These are phyloP conservation scores for Microcebus griseorufus DNA, from an alignment of 2,113 vertebrate species.

Conservation along the genomic window DNA sequence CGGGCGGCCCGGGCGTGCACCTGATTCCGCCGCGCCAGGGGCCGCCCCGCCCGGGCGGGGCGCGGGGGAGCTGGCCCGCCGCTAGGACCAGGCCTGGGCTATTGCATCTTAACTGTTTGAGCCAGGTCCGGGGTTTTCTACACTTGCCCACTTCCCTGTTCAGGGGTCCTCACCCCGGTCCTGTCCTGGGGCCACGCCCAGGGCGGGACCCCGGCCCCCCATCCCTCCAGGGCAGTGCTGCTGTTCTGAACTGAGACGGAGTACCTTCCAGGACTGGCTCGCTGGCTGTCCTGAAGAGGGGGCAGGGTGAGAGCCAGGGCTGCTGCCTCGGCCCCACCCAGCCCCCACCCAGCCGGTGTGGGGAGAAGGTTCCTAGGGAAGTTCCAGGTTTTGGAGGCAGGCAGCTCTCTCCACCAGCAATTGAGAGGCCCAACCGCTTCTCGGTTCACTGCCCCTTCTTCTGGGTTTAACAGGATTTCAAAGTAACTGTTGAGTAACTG, in stretches of 20 bases:
- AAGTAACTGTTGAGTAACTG: conserved; percentile 72
- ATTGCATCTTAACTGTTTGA: not conserved
- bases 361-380: conserved; percentile 45
- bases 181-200: not conserved
- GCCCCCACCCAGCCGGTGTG: conserved; percentile 31
- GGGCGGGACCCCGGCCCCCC: not conserved
- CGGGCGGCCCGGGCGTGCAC: conserved; percentile 7
- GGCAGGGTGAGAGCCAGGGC: not conserved
- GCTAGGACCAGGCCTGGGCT: not conserved
- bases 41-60: not conserved
- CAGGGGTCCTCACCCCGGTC: not conserved
- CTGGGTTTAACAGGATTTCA: conserved; percentile 58
- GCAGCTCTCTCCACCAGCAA: not conserved
- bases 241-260: not conserved
- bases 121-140: not conserved
- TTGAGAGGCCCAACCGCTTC: conserved; percentile 1
- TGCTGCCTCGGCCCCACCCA: conserved; percentile 47
- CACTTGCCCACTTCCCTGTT: not conserved
- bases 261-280: not conserved
- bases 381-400: not conserved
- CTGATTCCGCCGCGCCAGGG: conserved; percentile 53
- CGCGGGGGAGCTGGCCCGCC: not conserved
- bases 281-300: not conserved
- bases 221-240: too few species aligned
- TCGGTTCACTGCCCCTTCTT: conserved; percentile 37